These are phyloP conservation scores for Gephyroberyx darwinii DNA, from an alignment of 2,797 vertebrate species.

Conservation along the genomic window DNA sequence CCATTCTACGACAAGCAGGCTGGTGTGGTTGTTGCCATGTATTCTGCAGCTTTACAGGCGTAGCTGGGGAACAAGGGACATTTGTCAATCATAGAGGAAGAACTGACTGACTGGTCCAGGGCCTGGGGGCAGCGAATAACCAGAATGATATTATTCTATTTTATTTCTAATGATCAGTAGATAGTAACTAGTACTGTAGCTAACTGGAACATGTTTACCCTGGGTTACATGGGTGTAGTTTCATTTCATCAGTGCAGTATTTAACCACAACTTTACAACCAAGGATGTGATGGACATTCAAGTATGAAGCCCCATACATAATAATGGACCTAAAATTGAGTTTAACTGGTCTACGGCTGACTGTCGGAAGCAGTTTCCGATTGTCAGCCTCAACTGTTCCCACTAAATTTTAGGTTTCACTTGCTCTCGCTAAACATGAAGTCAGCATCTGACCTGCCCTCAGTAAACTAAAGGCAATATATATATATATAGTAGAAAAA, in stretches of 20 bases:
- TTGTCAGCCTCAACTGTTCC: too few species aligned
- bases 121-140: constrained; percentile 32
- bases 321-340: background rate
- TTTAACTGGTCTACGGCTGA: background rate
- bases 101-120: constrained; percentile 52
- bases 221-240: background rate
- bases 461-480: too few species aligned
- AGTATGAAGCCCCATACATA: background rate
- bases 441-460: too few species aligned
- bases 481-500: too few species aligned
- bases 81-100: constrained; percentile 75
- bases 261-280: background rate
- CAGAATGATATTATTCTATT: constrained; percentile 51
- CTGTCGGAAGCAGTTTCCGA: too few species aligned
- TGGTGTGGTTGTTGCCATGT: constrained; percentile 73
- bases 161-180: constrained; percentile 41
- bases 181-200: constrained; percentile 28
- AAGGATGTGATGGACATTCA: background rate
- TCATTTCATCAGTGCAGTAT: background rate
- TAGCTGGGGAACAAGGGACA: constrained; percentile 70
- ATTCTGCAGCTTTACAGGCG: constrained; percentile 70
- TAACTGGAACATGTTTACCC: background rate
- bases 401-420: background rate
- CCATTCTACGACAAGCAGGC: constrained; percentile 71
- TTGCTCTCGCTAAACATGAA: background rate